phyloP scores from a whole-genome alignment of 2,797 vertebrate species.

The Urocyon cinereoargenteus region DNA sequence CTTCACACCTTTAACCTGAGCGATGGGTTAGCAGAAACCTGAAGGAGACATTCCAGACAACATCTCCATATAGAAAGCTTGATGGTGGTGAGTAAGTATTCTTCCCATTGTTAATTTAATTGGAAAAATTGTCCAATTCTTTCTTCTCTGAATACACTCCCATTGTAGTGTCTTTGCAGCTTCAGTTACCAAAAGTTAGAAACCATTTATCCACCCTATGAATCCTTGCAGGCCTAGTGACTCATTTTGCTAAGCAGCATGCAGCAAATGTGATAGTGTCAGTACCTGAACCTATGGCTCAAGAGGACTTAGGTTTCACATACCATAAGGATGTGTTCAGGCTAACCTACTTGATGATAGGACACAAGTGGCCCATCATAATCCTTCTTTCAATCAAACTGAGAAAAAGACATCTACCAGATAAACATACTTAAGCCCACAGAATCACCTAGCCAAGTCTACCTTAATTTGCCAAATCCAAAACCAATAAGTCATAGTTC shows the following conservation, averaged over 20 bases:
- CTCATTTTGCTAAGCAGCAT: neutral
- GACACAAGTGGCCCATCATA: neutral
- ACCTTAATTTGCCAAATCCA: neutral
- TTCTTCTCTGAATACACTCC: neutral
- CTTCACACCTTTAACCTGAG: neutral
- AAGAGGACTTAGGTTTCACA: neutral
- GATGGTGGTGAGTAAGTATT: neutral
- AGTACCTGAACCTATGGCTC: neutral
- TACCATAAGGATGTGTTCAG: neutral
- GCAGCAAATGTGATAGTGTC: neutral
- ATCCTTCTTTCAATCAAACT: rapidly evolving
- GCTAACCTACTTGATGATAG: neutral
- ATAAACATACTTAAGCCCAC: neutral
- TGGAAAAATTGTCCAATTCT: neutral
- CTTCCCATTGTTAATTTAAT: neutral
- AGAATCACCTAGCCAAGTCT: neutral
- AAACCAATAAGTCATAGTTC: neutral
- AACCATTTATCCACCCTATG: neutral
- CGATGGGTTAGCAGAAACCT: neutral
- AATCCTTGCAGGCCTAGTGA: neutral
- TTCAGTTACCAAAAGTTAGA: neutral
- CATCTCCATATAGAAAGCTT: neutral
- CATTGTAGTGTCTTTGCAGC: neutral
- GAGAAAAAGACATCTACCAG: neutral
- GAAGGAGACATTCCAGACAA: neutral